Percentiles rank a stretch among this genome's conserved stretches.
Conservation (phyloP, 1,140 invertebrate genomes). For the Drosophila truncata region DNA sequence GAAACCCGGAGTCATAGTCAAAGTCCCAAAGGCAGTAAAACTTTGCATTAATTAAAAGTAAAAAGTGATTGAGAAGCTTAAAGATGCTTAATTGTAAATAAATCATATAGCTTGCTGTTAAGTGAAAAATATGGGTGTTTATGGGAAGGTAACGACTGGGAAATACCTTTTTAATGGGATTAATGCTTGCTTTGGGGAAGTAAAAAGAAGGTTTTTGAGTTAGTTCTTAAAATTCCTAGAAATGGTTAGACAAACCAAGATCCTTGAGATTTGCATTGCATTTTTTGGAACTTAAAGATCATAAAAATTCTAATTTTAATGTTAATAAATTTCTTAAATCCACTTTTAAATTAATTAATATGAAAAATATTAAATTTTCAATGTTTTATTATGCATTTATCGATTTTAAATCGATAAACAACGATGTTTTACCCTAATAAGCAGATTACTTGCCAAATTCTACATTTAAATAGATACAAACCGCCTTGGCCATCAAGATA, state of each 20-base stretch:
- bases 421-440: neutral
- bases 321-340: neutral
- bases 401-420: neutral
- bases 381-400: neutral
- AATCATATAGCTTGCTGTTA: constrained; percentile 59
- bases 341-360: neutral
- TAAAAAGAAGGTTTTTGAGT: neutral
- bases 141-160: neutral
- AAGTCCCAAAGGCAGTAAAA: constrained; percentile 29
- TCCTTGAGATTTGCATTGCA: too few relatives aligned
- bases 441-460: neutral
- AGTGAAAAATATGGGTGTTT: neutral
- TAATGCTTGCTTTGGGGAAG: neutral
- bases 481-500: constrained; percentile 20
- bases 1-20: constrained; percentile 58
- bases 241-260: too few relatives aligned
- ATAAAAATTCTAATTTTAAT: neutral
- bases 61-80: constrained; percentile 66
- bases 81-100: constrained; percentile 69
- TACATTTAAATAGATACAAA: neutral
- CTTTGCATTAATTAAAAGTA: constrained; percentile 72
- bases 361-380: neutral
- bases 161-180: constrained; percentile 4
- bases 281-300: neutral
- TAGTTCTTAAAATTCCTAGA: too few relatives aligned